A percentile compares a stretch with the other conserved stretches of the same genome.
These are phyloP conservation scores for Latheticus oryzae DNA, from an alignment of 2,888 invertebrate species.

Conservation along the genomic window DNA sequence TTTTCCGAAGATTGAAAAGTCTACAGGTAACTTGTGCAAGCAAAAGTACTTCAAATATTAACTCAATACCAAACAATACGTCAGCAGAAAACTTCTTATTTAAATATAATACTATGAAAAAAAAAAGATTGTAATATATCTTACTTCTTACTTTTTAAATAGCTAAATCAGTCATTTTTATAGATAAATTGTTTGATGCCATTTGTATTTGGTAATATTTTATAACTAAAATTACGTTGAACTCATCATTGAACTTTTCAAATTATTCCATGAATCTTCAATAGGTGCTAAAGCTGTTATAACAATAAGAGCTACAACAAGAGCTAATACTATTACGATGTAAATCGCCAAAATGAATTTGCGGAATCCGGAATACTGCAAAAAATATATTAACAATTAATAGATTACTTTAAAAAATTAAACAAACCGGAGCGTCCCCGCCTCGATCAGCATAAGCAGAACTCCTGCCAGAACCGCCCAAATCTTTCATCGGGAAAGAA, in stretches of 20 bases:
- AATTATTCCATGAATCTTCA: conserved; percentile 69
- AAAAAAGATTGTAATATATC: too few relatives aligned
- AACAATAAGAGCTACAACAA: conserved; percentile 80
- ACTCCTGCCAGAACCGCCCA: conserved; percentile 73
- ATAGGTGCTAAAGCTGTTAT: conserved; percentile 82
- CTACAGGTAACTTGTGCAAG: too few relatives aligned
- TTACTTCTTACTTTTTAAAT: too few relatives aligned
- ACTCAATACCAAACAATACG: too few relatives aligned
- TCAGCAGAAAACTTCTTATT: too few relatives aligned
- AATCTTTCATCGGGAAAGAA: conserved; percentile 88
- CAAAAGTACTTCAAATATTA: too few relatives aligned
- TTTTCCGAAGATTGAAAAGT: too few relatives aligned
- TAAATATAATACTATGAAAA: too few relatives aligned
- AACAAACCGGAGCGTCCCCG: conserved; percentile 80
- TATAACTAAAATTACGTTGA: conserved; percentile 1
- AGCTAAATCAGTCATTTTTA: conserved; percentile 25
- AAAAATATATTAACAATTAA: conserved; percentile 59
- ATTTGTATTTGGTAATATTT: conserved; percentile 18
- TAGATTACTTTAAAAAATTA: conserved; percentile 33
- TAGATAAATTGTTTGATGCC: conserved; percentile 11
- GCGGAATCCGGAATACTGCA: conserved; percentile 82
- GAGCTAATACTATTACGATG: conserved; percentile 75
- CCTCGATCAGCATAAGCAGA: conserved; percentile 76
- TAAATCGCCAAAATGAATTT: conserved; percentile 84
- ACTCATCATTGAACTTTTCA: conserved; percentile 29